phyloP scores from a whole-genome alignment of 2,113 vertebrate species.

The Electrona antarctica region DNA sequence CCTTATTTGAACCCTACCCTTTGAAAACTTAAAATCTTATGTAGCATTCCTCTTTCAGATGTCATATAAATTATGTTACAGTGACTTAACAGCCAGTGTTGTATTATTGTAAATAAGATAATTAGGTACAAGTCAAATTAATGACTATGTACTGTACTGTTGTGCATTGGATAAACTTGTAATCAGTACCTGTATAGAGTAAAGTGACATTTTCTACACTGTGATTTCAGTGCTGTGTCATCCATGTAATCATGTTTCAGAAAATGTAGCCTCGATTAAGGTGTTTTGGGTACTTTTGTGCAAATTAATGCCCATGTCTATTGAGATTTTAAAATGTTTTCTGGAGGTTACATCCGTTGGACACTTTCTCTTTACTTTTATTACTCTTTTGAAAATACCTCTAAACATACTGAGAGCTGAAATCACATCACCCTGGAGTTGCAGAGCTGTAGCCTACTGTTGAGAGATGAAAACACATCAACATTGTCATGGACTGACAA shows the following conservation, averaged over 20 bases:
- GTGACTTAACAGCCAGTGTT: constrained; percentile 50
- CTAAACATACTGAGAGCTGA: constrained; percentile 33
- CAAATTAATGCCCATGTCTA: not conserved
- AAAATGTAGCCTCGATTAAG: constrained; percentile 48
- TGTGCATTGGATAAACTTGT: constrained; percentile 52
- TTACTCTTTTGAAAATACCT: constrained; percentile 25
- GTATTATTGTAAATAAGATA: constrained; percentile 40
- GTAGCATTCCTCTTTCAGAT: constrained; percentile 65
- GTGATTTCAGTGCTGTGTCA: constrained; percentile 48
- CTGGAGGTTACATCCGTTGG: constrained; percentile 2
- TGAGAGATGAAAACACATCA: constrained; percentile 13
- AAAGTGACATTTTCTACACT: constrained; percentile 41
- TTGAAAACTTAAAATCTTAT: constrained; percentile 46
- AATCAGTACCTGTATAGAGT: constrained; percentile 55
- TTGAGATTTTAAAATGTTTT: constrained; percentile 15
- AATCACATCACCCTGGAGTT: constrained; percentile 32
- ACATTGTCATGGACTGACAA: constrained; percentile 18
- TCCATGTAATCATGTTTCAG: constrained; percentile 46
- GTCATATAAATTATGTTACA: constrained; percentile 45
- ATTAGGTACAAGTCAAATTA: constrained; percentile 18
- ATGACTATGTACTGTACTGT: constrained; percentile 35
- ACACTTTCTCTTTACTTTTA: not conserved
- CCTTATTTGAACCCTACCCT: constrained; percentile 30
- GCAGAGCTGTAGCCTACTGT: constrained; percentile 11
- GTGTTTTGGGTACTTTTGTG: constrained; percentile 31